Evolutionary conservation across 1,140 invertebrate genomes (phyloP).

Genomic region (Drosophila serrata): DNA sequence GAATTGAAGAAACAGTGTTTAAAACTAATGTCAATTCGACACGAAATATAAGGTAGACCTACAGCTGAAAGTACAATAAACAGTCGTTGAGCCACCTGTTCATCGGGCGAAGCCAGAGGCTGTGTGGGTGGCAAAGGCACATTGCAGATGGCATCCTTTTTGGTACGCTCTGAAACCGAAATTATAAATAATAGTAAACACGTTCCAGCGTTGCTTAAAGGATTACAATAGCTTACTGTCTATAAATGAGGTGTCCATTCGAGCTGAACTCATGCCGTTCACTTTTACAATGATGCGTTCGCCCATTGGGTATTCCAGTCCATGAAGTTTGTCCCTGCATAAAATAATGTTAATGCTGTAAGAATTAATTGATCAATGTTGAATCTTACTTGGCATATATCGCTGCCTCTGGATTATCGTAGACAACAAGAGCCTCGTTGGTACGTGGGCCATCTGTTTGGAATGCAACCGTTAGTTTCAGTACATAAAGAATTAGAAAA

Average conservation of each 20-base stretch:
- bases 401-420: conserved; percentile 91
- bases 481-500: background rate
- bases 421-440: conserved; percentile 89
- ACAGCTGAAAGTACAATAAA: conserved; percentile 84
- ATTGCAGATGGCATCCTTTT: conserved; percentile 86
- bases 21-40: conserved; percentile 24
- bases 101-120: conserved; percentile 91
- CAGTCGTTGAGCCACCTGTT: conserved; percentile 84
- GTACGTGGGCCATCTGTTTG: conserved; percentile 76
- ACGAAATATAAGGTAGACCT: background rate
- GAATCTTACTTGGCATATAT: conserved; percentile 87
- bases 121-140: conserved; percentile 90
- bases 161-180: conserved; percentile 65
- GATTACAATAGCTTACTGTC: conserved; percentile 57
- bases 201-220: too few relatives aligned
- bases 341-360: background rate
- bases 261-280: conserved; percentile 83
- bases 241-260: conserved; percentile 82
- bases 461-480: background rate
- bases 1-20: conserved; percentile 87
- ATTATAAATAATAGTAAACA: background rate
- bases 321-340: conserved; percentile 92
- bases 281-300: conserved; percentile 92
- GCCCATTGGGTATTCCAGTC: conserved; percentile 95
- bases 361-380: background rate